Base-by-base conservation (phyloP, 2,113 vertebrate species). In the Hemichromis elongatus region DNA sequence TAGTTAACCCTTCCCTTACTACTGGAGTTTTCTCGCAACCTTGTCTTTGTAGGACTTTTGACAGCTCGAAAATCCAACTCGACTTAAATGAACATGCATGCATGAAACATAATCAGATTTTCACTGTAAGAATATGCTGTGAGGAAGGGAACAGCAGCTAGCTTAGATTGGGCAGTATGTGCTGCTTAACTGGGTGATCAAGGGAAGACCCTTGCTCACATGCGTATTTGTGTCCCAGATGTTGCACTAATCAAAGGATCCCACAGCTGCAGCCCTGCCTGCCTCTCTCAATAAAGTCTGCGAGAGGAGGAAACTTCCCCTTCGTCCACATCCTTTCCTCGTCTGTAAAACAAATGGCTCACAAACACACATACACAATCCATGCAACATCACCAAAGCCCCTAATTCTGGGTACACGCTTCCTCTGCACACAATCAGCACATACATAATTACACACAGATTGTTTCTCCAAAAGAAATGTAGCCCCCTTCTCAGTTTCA, bases 241-340 rank as follows among this genome's bases (percentile, higher is more conserved):
- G 94, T 94, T 91, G 75, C 85, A 56, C 90, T 93, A 90, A 95
- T 94, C 93, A 94, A 94, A 93, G 87, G 89, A 80, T 89, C 86
- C 80, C 90, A 90, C 95, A 95, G 94, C 94, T 95, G 95, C 91
- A 90, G 83, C 85, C 87, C 82, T 75, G 87, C 82, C 86, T 79
- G 83, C 82, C 66, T 82, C 83, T 86, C 70, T 75, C 45, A 26
- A 81, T 83, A 86, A 91, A 91, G 86, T 88, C 83, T 92, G 88
- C 77, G 86, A 89, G 85, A 88, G 80, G 82, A 93, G 94, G 94
- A 95, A 94, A 92, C 91, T 92, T 93, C 93, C 94, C 88, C 90
- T 91, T 85, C 70, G 54, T 95, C 93, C 92, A 94, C 95, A 96
- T 96, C 96, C 95, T 95, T 93, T 94, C 92, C 92, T 79, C 88